A percentile compares a stretch with the other conserved stretches of the same genome.
Evolutionary conservation across 2,888 invertebrate genomes (phyloP).

Genomic region (Ophion obscuratus): DNA sequence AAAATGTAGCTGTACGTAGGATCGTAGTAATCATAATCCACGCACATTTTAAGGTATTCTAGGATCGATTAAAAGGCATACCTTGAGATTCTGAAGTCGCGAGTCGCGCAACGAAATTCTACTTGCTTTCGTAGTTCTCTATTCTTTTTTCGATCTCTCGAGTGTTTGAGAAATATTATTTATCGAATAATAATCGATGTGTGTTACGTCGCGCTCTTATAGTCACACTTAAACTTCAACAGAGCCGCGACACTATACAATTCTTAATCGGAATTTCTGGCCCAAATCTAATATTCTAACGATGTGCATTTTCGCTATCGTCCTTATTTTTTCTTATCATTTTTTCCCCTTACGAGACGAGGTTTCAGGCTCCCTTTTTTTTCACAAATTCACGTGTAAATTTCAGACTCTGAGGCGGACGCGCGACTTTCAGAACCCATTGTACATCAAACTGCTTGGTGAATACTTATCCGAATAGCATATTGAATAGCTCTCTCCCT

Average conservation of each 20-base stretch:
- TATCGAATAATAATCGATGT: no score
- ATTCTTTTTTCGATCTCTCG: background rate
- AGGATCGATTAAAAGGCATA: slow-evolving; percentile 53
- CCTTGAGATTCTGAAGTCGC: slow-evolving; percentile 58
- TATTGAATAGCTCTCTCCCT: slow-evolving; percentile 56
- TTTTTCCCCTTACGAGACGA: background rate
- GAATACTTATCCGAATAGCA: slow-evolving; percentile 61
- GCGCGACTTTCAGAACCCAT: slow-evolving; percentile 56
- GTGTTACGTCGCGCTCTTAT: no score
- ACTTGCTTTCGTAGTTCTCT: background rate
- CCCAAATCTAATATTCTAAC: no score
- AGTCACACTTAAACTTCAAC: no score
- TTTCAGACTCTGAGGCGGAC: background rate
- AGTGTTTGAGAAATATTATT: background rate
- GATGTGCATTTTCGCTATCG: no score
- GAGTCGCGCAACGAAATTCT: background rate
- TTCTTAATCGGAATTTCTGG: no score
- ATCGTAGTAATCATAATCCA: slow-evolving; percentile 68
- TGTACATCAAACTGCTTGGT: slow-evolving; percentile 58
- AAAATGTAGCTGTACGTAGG: slow-evolving; percentile 62
- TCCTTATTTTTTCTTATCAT: no score
- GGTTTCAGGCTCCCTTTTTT: background rate
- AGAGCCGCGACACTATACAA: no score
- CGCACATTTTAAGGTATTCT: slow-evolving; percentile 64
- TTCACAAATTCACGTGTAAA: background rate